A percentile compares a stretch with the other conserved stretches of the same genome.
These are phyloP conservation scores for Protosalanx chinensis DNA, from an alignment of 2,797 vertebrate species.

Conservation along the genomic window DNA sequence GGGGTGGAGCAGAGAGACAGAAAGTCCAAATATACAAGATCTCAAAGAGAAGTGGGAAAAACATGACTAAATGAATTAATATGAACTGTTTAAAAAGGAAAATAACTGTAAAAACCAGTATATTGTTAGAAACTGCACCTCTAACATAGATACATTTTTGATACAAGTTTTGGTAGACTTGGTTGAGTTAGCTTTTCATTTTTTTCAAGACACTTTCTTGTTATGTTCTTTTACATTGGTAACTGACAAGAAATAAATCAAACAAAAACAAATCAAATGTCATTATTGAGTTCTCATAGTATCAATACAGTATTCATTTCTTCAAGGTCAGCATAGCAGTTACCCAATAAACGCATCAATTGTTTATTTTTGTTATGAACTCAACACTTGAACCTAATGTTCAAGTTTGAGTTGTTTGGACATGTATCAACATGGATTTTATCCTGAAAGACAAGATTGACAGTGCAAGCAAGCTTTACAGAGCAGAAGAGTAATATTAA, in stretches of 20 bases:
- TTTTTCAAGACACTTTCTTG: too few species aligned
- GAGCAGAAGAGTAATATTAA: slow-evolving; percentile 53
- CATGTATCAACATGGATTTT: slow-evolving; percentile 42
- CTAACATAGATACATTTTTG: neutral
- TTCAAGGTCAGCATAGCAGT: neutral
- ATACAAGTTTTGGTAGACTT: too few species aligned
- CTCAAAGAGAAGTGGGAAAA: slow-evolving; percentile 63
- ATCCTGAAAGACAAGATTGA: slow-evolving; percentile 48
- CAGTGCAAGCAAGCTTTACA: slow-evolving; percentile 50
- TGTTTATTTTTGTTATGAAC: slow-evolving; percentile 43
- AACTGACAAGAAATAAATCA: too few species aligned
- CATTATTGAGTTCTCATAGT: too few species aligned
- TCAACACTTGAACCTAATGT: slow-evolving; percentile 52
- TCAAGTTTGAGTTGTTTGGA: slow-evolving; percentile 33
- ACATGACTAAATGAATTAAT: slow-evolving; percentile 31
- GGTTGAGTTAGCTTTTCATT: too few species aligned
- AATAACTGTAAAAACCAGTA: slow-evolving; percentile 4
- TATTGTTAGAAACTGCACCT: neutral
- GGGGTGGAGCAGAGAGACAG: slow-evolving; percentile 74
- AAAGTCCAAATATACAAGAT: slow-evolving; percentile 81
- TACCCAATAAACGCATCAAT: slow-evolving; percentile 37
- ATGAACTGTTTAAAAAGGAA: neutral
- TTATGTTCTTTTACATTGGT: too few species aligned
- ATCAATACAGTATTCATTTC: neutral
- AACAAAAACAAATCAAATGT: too few species aligned